Base-by-base conservation (phyloP, 1,140 invertebrate species). In the Cydia fagiglandana region DNA sequence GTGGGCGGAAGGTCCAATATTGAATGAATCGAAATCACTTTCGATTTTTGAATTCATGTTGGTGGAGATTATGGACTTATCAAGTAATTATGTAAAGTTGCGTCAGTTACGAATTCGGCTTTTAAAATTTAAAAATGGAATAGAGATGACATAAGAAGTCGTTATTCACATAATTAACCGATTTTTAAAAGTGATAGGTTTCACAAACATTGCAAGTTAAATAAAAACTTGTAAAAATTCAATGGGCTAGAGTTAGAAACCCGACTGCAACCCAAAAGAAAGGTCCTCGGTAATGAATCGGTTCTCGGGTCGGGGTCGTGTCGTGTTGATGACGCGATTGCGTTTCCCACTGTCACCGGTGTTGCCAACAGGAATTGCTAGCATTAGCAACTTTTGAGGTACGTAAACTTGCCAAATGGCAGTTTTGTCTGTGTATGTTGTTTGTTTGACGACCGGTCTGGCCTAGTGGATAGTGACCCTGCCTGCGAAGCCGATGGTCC, bases 21-120 rank as follows among this genome's bases (percentile, higher is more conserved):
- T 20, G 56, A 24, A 20, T 12, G 56, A 12, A 2, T 12, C 5
- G n/a, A 61, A 61, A 3, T 24, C 56, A 61, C 56, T 61, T 61
- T 61, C 56, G 56, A 61, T 61, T 61, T 61, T 61, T 61, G 56
- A 61, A 61, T 56, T 7, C 53, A 56, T 61, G 17, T 24, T 61
- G 17, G 17, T 24, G 20, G 56, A 9, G 20, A n/a, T 61, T 61
- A 61, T 61, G 56, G 56, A 61, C 17, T 61, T 61, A 61, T 56
- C 53, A 47, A 56, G 53, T 61, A 61, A 61, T 61, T 61, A 61
- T 12, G 20, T 61, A 24, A 61, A n/a, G 56, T 61, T 61, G 56
- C 56, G 20, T 61, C 56, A 61, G 56, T 61, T 61, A 61, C 24
- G 56, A 20, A 7, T 61, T 24, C 17, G n/a, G 2, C 20, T 61